phyloP scores from a whole-genome alignment of 2,888 invertebrate genomes.

The Meiosimyza platycephala region DNA sequence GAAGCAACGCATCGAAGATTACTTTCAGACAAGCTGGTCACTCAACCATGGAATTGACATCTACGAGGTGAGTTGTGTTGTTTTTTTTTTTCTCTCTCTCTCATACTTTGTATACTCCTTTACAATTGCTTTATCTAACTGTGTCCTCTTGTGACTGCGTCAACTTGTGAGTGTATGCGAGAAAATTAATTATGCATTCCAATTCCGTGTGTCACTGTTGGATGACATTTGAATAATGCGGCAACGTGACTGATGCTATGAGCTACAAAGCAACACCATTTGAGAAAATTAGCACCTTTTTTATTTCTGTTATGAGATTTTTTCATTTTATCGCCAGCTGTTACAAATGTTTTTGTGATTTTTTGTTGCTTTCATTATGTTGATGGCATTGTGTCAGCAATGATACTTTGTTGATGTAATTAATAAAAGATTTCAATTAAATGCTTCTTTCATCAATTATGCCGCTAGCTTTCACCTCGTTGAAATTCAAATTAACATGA shows the following conservation, averaged over 20 bases:
- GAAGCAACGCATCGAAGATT: constrained; percentile 96
- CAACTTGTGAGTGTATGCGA: background rate
- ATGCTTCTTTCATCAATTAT: background rate
- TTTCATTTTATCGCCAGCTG: too few species aligned
- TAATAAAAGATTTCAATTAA: constrained; percentile 10
- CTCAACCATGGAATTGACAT: constrained; percentile 97
- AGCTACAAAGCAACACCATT: too few species aligned
- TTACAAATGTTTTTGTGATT: too few species aligned
- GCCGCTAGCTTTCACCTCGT: background rate
- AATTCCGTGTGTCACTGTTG: background rate
- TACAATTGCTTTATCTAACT: background rate
- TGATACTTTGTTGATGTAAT: background rate
- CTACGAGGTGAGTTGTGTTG: constrained; percentile 80
- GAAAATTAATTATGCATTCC: constrained; percentile 23
- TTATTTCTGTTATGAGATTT: too few species aligned
- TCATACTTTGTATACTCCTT: background rate
- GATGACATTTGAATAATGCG: constrained; percentile 8
- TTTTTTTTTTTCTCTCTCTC: background rate
- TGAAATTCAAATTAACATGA: too few species aligned
- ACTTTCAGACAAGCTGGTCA: constrained; percentile 98
- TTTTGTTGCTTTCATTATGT: too few species aligned
- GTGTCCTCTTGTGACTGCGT: background rate
- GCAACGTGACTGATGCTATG: background rate
- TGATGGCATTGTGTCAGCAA: too few species aligned
- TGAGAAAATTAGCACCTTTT: too few species aligned